These are phyloP conservation scores for Variabilichromis moorii DNA, from an alignment of 2,113 vertebrate genomes.

Conservation along the genomic window DNA sequence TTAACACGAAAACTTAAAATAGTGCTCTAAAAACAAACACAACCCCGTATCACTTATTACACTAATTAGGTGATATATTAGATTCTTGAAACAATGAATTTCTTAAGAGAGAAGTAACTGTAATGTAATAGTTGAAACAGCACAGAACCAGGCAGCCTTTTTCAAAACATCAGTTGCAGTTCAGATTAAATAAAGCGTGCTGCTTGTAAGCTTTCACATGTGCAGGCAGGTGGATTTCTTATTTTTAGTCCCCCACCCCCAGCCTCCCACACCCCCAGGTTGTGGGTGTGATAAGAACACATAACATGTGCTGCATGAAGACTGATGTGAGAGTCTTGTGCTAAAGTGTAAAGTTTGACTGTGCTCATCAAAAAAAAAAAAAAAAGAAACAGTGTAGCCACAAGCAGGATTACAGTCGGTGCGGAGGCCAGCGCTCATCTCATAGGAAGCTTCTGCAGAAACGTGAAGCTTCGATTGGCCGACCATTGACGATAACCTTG, in stretches of 20 bases:
- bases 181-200: neutral
- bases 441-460: neutral
- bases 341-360: neutral
- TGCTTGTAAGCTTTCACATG: neutral
- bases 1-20: fast-evolving
- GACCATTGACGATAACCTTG: neutral
- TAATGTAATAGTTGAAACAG: neutral
- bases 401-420: neutral
- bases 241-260: neutral
- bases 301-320: neutral
- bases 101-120: neutral
- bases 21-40: neutral
- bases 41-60: neutral
- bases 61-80: neutral
- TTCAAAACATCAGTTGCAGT: neutral
- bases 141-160: neutral
- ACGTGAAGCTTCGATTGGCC: neutral
- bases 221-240: neutral
- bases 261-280: neutral
- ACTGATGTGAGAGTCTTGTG: neutral
- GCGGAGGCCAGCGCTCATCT: neutral
- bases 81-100: neutral
- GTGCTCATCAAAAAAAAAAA: neutral
- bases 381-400: neutral
- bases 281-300: neutral